Conservation (phyloP, 2,888 invertebrate genomes). For the Tetragnatha montana region DNA sequence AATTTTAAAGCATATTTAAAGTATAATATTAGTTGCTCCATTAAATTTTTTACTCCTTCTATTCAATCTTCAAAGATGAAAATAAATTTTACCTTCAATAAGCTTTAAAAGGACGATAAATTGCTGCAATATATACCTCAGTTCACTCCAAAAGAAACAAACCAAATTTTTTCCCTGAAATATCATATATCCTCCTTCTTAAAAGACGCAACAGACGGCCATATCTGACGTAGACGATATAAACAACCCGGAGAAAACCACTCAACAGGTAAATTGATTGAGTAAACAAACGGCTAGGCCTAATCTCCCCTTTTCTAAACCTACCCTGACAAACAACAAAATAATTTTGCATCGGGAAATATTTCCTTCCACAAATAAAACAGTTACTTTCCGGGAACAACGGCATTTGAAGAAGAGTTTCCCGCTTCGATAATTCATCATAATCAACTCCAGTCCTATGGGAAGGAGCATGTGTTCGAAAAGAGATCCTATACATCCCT, state of each 20-base stretch:
- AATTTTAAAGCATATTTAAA: too few species aligned
- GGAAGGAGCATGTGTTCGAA: slow-evolving; percentile 46
- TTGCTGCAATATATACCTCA: too few species aligned
- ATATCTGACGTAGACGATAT: too few species aligned
- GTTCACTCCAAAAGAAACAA: too few species aligned
- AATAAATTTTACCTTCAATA: too few species aligned
- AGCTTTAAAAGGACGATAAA: too few species aligned
- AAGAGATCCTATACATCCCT: slow-evolving; percentile 48
- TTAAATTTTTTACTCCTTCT: too few species aligned
- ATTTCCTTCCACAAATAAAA: slow-evolving; percentile 14
- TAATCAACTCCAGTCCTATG: slow-evolving; percentile 47
- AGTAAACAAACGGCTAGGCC: not conserved
- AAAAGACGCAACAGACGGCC: too few species aligned
- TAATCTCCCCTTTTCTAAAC: not conserved
- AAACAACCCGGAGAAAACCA: not conserved
- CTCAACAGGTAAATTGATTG: slow-evolving; percentile 5
- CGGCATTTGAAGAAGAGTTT: not conserved
- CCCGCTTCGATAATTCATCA: slow-evolving; percentile 58
- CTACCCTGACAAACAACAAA: slow-evolving; percentile 8
- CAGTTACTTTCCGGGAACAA: slow-evolving; percentile 1
- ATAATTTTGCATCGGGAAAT: slow-evolving; percentile 8
- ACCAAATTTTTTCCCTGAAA: too few species aligned
- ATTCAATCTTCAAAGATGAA: too few species aligned
- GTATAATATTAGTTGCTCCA: too few species aligned
- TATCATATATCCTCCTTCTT: too few species aligned